phyloP scores from a whole-genome alignment of 2,797 vertebrate species.

The Hypotaenidia philippensis region DNA sequence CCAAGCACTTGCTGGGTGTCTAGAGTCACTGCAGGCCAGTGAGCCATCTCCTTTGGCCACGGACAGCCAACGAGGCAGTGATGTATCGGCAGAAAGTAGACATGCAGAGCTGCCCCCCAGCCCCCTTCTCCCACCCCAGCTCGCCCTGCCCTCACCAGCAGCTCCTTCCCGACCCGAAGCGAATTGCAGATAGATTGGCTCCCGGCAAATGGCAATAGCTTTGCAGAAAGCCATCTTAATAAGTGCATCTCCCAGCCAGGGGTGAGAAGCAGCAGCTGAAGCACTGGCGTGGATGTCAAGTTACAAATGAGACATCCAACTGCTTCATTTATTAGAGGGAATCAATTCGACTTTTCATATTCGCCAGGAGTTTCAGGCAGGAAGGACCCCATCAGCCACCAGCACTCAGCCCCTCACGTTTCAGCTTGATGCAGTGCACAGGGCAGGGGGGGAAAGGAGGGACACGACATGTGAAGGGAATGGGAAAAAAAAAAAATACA shows the following conservation, averaged over 20 bases:
- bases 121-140: not conserved
- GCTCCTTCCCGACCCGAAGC: not conserved
- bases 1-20: rapidly evolving
- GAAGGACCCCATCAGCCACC: conserved; percentile 12
- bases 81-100: not conserved
- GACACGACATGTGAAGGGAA: not conserved
- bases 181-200: not conserved
- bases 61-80: rapidly evolving
- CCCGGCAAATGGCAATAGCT: conserved; percentile 5
- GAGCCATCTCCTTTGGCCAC: rapidly evolving
- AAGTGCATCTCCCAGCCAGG: conserved; percentile 53
- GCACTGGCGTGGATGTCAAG: conserved; percentile 50
- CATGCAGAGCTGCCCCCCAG: not conserved
- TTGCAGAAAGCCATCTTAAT: conserved; percentile 31
- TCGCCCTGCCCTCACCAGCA: not conserved
- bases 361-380: not conserved
- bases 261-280: conserved; percentile 37
- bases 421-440: rapidly evolving
- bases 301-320: conserved; percentile 68
- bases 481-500: not conserved
- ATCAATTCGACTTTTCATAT: conserved; percentile 48
- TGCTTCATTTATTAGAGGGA: conserved; percentile 69
- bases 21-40: rapidly evolving
- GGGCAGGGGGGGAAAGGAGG: not conserved
- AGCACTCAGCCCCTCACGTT: not conserved